Base-by-base conservation (phyloP, 2,113 vertebrate species). In the Nannospalax galili region DNA sequence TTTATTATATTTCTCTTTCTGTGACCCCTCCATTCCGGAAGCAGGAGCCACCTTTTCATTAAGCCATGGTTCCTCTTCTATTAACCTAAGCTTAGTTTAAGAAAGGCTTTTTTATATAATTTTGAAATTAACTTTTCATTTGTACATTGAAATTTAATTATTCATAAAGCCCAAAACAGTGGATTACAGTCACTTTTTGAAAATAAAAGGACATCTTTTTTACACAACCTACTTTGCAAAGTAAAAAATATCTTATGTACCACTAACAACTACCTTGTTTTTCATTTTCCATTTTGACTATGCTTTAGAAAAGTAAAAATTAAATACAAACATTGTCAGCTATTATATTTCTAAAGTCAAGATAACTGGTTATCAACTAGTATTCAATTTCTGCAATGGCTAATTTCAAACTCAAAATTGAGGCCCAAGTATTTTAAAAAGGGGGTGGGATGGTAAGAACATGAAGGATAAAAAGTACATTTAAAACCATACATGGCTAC, bases 251-350 rank as follows among this genome's bases (percentile, higher is more conserved):
- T 72, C 35, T 48, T 37, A 85, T 52, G 35, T 70, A 32, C 24
- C 52, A 56, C 26, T 58, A 52, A 72, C 65, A 56, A 40, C 35
- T 70, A 58, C 24, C 67, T 56, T 56, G 22, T 72, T 82, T 82
- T 78, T 78, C 78, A 84, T 65, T 84, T n/a, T 37, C 84, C 56
- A 58, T 58, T 72, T 69, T 28, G 24, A 2, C 15, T 30, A 87
- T 86, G 22, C 84, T n/a, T 87, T 87, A 87, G 32, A 58, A 73
- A 58, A 73, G 48, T 72, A 87, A 58, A 84, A 87, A 87, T 56
- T 69, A 56, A 16, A 70, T 24, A 86, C 30, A 86, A 72, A 72
- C 35, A 86, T 37, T 87, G 48, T 73, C 69, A 87, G 73, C 84
- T 85, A 87, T 40, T 40, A 17, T 58, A 73, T 87, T 58, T 73